Base-by-base conservation (phyloP, 2,888 invertebrate species). In the Stramonita haemastoma region DNA sequence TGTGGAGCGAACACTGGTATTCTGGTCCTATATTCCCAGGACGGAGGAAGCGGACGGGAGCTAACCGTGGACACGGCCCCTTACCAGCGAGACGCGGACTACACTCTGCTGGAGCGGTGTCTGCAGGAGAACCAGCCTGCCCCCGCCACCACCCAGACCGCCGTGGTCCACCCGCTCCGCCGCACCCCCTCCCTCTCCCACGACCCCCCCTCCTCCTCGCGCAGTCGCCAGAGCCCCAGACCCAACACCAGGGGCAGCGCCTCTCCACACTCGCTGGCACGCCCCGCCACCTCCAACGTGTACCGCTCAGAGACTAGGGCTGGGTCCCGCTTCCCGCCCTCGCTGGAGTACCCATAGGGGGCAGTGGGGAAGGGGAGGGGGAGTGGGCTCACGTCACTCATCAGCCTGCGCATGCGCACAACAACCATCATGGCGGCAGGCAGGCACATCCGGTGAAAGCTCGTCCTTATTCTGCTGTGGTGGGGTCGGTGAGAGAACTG, bases 301-400 rank as follows among this genome's bases (percentile, higher is more conserved):
- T 91, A 90, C 86, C 89, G 89, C 85, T 90, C 91, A 11, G 93
- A 93, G 32, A 91, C 86, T 86, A 91, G 91, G 15, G 89, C 86
- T 26, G 89, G 91, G 90, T 91, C 92, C 8, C 92, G 92, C 88
- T 91, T 90, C 84, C 91, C 90, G 84, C 93, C 93, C 5, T 91
- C 92, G 1, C 81, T 92, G 87, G 93, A 93, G 22, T 92, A 92
- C 90, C 89, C 57, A 90, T 93, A 32, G 91, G 91, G 46, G 83
- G 89, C 85, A 32, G 22, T 19, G 36, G 34, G 60, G 26, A 56
- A 34, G 57, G 32, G 46, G 36, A 57, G n/a, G 57, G 0, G 0
- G 57, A 32, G 29, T 87, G 84, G 84, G 66, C 46, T 32, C 36
- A 89, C 32, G 56, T 57, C 32, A 57, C 81, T 22, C 13, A 22